Evolutionary conservation across 1,140 invertebrate species (phyloP).

Genomic region (Dryas iulia): DNA sequence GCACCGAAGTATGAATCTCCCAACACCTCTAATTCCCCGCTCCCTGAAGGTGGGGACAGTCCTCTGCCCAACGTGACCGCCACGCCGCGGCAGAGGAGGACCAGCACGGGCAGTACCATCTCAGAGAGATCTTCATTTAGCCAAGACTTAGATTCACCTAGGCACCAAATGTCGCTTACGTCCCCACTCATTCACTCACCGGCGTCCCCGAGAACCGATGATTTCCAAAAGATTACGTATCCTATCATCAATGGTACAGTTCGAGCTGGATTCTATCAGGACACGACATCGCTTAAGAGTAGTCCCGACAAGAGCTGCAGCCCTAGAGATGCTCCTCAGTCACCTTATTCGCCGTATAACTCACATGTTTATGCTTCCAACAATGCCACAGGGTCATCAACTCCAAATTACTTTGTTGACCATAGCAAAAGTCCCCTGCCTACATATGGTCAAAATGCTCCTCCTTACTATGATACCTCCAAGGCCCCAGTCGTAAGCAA

Average conservation of each 20-base stretch:
- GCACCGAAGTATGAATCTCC: conserved; percentile 59
- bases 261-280: conserved; percentile 89
- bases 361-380: conserved; percentile 82
- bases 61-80: conserved; percentile 57
- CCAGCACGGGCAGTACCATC: conserved; percentile 86
- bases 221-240: conserved; percentile 83
- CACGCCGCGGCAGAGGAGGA: conserved; percentile 81
- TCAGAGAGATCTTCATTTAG: conserved; percentile 88
- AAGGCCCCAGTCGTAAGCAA: conserved; percentile 71
- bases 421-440: conserved; percentile 74
- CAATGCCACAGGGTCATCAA: conserved; percentile 63
- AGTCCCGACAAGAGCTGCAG: conserved; percentile 87
- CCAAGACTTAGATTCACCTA: conserved; percentile 86
- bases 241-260: conserved; percentile 87
- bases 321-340: conserved; percentile 82
- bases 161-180: conserved; percentile 84
- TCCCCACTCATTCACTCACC: conserved; percentile 83
- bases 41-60: conserved; percentile 72
- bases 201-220: conserved; percentile 81
- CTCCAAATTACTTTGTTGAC: conserved; percentile 68
- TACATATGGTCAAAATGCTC: conserved; percentile 66
- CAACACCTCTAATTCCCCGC: conserved; percentile 56
- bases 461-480: conserved; percentile 79
- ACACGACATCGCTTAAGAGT: conserved; percentile 86
- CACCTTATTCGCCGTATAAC: conserved; percentile 83